These are phyloP conservation scores for Idris sp. DNA, from an alignment of 1,140 invertebrate species.

Conservation along the genomic window DNA sequence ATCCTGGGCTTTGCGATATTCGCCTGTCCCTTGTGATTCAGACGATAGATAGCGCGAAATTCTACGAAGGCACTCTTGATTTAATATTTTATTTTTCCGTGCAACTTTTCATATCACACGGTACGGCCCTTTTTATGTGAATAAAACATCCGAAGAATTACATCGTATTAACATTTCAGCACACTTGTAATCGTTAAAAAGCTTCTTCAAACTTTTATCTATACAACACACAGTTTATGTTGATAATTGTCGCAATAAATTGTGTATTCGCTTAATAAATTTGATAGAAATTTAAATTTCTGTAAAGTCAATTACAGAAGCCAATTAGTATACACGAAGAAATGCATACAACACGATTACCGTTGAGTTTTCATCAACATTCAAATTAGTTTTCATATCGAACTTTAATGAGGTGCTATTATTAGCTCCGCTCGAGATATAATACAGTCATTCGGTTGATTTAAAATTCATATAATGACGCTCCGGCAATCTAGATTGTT, in stretches of 20 bases:
- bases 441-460: conserved; percentile 35
- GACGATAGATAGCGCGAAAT: conserved; percentile 71
- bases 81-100: conserved; percentile 57
- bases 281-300: conserved; percentile 26
- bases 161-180: conserved; percentile 6
- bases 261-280: too few species aligned
- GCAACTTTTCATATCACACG: conserved; percentile 43
- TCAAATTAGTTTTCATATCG: conserved; percentile 24
- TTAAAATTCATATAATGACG: conserved; percentile 8
- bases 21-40: conserved; percentile 58
- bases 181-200: conserved; percentile 5
- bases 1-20: conserved; percentile 62
- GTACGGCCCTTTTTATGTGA: conserved; percentile 16
- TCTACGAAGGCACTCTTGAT: conserved; percentile 60
- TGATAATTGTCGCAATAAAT: too few species aligned
- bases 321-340: conserved; percentile 38
- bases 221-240: too few species aligned
- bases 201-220: conserved; percentile 10
- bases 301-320: conserved; percentile 2
- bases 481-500: conserved; percentile 10
- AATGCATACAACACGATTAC: conserved; percentile 25
- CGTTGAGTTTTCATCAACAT: conserved; percentile 11
- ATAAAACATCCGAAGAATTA: conserved; percentile 28
- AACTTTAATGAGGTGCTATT: conserved; percentile 21
- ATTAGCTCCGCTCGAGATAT: conserved; percentile 23